A percentile compares a stretch with the other conserved stretches of the same genome.
Conservation (phyloP, 2,888 invertebrate species). For the Saturnia pavonia region DNA sequence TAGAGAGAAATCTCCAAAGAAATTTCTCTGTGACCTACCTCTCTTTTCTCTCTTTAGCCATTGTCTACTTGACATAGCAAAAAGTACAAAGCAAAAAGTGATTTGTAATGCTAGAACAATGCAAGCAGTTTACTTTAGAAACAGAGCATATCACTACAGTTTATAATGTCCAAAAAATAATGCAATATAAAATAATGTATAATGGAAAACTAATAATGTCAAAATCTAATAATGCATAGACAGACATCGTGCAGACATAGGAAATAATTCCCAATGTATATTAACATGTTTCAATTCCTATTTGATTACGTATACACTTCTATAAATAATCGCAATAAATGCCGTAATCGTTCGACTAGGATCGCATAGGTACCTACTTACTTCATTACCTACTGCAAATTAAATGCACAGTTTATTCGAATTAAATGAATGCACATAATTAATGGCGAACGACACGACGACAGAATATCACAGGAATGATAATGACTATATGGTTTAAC, state of each 20-base stretch:
- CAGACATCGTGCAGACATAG: not conserved
- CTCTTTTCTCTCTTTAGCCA: no score
- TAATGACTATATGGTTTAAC: not conserved
- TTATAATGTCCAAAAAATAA: no score
- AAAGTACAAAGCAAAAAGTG: not conserved
- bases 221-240: not conserved
- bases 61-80: not conserved
- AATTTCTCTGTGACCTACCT: no score
- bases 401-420: not conserved
- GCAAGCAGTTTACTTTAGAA: not conserved
- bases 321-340: not conserved
- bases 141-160: not conserved
- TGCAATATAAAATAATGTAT: no score
- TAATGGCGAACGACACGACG: not conserved
- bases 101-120: not conserved
- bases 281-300: not conserved
- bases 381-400: not conserved
- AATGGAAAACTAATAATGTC: no score
- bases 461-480: constrained; percentile 1
- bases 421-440: constrained; percentile 8
- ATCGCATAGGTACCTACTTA: no score
- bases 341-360: not conserved
- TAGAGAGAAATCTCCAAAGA: no score
- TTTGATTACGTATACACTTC: not conserved
- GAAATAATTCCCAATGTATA: not conserved